A percentile compares a stretch with the other conserved stretches of the same genome.
These are phyloP conservation scores for Poecilia latipinna DNA, from an alignment of 2,113 vertebrate species.

Conservation along the genomic window DNA sequence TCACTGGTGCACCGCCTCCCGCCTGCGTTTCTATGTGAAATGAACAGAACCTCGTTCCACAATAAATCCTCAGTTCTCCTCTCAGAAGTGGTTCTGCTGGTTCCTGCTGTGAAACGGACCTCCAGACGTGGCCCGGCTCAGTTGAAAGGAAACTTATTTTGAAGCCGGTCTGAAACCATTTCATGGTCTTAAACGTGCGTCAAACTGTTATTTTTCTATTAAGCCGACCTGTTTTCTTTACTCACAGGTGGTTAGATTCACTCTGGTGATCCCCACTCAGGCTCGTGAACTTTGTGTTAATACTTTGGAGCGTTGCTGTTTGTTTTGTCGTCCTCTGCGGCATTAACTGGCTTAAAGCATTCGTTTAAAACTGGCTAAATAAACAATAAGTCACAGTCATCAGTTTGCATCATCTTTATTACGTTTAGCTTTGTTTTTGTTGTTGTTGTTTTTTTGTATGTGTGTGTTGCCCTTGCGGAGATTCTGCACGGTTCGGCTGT, in stretches of 20 bases:
- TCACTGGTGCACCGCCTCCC: too few relatives aligned
- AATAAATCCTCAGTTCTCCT: too few relatives aligned
- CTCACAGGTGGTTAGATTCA: background rate
- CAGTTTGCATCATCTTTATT: constrained; percentile 59
- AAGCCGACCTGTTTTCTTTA: background rate
- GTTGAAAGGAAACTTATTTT: constrained; percentile 28
- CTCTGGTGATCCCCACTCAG: too few relatives aligned
- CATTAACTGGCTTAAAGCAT: constrained; percentile 7
- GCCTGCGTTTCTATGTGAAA: too few relatives aligned
- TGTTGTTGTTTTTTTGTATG: background rate
- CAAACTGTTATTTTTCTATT: constrained; percentile 21
- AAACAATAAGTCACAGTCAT: constrained; percentile 42
- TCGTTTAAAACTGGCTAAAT: constrained; percentile 49
- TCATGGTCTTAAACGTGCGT: constrained; percentile 5
- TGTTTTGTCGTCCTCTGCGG: constrained; percentile 9
- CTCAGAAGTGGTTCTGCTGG: background rate
- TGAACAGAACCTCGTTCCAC: too few relatives aligned
- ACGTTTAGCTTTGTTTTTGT: constrained; percentile 41
- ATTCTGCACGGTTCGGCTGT: constrained; percentile 52
- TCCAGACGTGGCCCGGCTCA: background rate
- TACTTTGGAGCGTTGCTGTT: background rate
- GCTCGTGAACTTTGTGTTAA: background rate
- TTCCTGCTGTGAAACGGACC: background rate
- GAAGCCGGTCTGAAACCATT: constrained; percentile 16
- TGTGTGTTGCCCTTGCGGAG: constrained; percentile 33